Conservation (phyloP, 2,113 vertebrate genomes). For the Gavialis gangeticus region DNA sequence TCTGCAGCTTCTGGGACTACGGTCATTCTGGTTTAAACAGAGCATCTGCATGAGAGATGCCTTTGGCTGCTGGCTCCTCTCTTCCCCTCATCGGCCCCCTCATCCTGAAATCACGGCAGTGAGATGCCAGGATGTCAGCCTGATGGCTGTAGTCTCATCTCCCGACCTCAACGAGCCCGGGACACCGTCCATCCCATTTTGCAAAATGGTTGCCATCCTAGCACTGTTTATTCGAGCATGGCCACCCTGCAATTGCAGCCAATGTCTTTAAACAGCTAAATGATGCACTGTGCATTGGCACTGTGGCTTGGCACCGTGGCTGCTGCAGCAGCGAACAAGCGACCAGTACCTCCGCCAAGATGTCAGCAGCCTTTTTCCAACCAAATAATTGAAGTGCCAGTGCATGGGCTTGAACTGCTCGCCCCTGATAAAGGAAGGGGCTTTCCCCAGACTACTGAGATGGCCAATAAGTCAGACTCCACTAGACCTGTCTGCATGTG, state of each 20-base stretch:
- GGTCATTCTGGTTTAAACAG: background rate
- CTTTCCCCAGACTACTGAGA: background rate
- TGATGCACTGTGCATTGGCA: conserved; percentile 13
- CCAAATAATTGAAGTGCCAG: background rate
- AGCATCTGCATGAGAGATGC: background rate
- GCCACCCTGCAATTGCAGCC: conserved; percentile 41
- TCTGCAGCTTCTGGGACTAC: background rate
- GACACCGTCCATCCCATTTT: conserved; percentile 44
- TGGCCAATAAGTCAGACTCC: background rate
- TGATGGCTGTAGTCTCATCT: background rate
- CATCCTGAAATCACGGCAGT: background rate
- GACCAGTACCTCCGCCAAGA: conserved; percentile 35
- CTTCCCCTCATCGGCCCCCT: background rate
- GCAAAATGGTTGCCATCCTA: conserved; percentile 38
- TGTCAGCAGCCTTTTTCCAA: conserved; percentile 12
- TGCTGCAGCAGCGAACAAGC: accelerated
- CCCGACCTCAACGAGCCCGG: background rate
- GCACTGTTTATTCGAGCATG: conserved; percentile 47
- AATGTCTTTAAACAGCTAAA: conserved; percentile 53
- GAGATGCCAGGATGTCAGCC: conserved; percentile 12
- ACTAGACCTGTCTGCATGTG: background rate
- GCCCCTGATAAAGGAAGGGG: background rate
- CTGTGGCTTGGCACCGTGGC: background rate
- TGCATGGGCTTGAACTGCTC: background rate
- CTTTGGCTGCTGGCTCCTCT: background rate